Percentiles rank a stretch among this genome's conserved stretches.
Conservation (phyloP, 2,888 invertebrate species). For the Rhingia rostrata region DNA sequence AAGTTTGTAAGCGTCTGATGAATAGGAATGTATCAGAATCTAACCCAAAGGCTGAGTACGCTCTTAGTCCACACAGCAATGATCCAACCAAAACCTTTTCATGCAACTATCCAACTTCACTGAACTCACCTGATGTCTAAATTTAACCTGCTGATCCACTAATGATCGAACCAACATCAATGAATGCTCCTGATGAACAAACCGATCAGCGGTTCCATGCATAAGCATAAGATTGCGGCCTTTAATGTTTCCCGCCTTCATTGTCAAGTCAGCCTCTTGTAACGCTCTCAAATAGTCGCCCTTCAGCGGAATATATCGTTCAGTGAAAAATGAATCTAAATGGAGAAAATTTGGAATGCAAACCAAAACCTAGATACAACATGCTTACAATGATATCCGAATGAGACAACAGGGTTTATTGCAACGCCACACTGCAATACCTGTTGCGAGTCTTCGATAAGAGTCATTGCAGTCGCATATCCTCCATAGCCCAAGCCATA, state of each 20-base stretch:
- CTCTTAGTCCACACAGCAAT: not conserved
- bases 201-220: conserved; percentile 93
- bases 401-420: conserved; percentile 94
- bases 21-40: too few species aligned
- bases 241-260: conserved; percentile 90
- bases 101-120: not conserved
- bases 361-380: not conserved
- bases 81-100: too few species aligned
- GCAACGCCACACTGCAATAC: conserved; percentile 93
- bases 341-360: not conserved
- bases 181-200: conserved; percentile 94
- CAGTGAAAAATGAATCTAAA: conserved; percentile 94
- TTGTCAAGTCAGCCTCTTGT: conserved; percentile 90
- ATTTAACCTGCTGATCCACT: conserved; percentile 91
- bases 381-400: conserved; percentile 89
- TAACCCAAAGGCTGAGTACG: too few species aligned
- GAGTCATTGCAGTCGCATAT: conserved; percentile 91
- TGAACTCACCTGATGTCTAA: conserved; percentile 89
- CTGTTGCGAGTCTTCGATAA: conserved; percentile 89
- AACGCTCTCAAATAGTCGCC: conserved; percentile 88
- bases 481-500: conserved; percentile 95
- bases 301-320: conserved; percentile 93
- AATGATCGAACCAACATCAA: conserved; percentile 92
- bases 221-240: conserved; percentile 87
- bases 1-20: too few species aligned